phyloP scores from a whole-genome alignment of 2,113 vertebrate species.

The Holacanthus passer region DNA sequence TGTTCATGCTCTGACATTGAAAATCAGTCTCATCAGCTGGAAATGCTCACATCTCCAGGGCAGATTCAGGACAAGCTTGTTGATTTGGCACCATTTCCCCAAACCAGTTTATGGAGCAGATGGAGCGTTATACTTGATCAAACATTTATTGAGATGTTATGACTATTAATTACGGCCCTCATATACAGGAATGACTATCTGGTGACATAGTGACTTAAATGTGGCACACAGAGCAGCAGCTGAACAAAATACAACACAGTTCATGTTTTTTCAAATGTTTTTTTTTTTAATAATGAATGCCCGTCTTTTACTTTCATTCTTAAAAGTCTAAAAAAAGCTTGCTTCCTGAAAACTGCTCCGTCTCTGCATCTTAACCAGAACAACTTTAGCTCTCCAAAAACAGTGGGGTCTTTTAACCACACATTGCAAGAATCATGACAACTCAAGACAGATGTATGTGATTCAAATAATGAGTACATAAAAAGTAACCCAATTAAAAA shows the following conservation, averaged over 20 bases:
- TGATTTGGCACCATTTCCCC: background rate
- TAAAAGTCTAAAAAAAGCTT: background rate
- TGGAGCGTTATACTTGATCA: background rate
- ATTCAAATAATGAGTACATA: background rate
- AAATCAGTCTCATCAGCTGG: slow-evolving; percentile 48
- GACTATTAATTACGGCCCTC: background rate
- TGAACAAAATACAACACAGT: no score
- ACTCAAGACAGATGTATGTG: background rate
- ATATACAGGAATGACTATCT: background rate
- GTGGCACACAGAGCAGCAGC: background rate
- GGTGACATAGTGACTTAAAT: background rate
- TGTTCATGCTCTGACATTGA: slow-evolving; percentile 39
- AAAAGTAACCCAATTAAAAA: background rate
- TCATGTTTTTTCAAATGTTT: background rate
- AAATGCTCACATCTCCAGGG: slow-evolving; percentile 20
- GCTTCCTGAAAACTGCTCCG: background rate
- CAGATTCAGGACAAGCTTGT: slow-evolving; percentile 24
- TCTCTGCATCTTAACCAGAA: background rate
- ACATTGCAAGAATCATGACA: background rate
- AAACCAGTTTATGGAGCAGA: slow-evolving; percentile 9
- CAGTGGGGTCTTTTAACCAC: background rate
- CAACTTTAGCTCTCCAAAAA: background rate
- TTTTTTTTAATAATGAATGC: background rate
- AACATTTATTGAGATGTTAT: background rate
- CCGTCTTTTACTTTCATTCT: background rate